A percentile compares a stretch with the other conserved stretches of the same genome.
These are phyloP conservation scores for Andrena dorsata DNA, from an alignment of 2,888 invertebrate species.

Conservation along the genomic window DNA sequence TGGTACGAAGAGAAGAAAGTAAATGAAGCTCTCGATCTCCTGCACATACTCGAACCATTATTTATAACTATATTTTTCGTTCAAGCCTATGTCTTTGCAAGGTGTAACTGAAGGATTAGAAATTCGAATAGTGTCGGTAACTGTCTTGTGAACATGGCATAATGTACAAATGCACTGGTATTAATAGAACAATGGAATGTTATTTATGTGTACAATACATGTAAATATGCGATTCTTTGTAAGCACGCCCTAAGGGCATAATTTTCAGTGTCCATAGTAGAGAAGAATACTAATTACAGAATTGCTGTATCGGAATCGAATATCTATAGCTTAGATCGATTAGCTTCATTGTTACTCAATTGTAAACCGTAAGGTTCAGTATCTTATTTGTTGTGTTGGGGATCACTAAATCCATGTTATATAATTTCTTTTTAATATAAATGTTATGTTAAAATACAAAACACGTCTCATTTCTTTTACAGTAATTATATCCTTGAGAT, in stretches of 20 bases:
- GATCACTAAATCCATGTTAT: conserved; percentile 75
- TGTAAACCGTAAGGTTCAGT: conserved; percentile 62
- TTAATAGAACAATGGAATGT: conserved; percentile 27
- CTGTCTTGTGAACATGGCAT: background rate
- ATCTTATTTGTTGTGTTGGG: conserved; percentile 72
- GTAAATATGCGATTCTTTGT: conserved; percentile 25
- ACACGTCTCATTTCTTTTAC: conserved; percentile 11
- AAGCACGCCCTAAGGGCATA: conserved; percentile 8
- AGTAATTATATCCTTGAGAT: background rate
- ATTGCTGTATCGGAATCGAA: conserved; percentile 22
- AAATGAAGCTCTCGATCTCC: conserved; percentile 50
- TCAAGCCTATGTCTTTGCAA: background rate
- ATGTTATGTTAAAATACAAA: conserved; percentile 66
- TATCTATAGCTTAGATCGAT: conserved; percentile 36
- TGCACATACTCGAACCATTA: conserved; percentile 19
- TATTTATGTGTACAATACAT: conserved; percentile 34
- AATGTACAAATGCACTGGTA: conserved; percentile 19
- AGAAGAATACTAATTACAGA: conserved; percentile 1
- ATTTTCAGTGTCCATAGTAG: conserved; percentile 24
- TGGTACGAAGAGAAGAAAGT: conserved; percentile 23
- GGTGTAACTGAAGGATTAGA: background rate
- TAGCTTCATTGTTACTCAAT: conserved; percentile 67
- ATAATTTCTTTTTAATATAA: conserved; percentile 74
- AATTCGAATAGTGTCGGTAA: background rate
- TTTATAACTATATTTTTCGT: conserved; percentile 19